Evolutionary conservation across 2,797 vertebrate species (phyloP).

Genomic region (Gymnodraco acuticeps): DNA sequence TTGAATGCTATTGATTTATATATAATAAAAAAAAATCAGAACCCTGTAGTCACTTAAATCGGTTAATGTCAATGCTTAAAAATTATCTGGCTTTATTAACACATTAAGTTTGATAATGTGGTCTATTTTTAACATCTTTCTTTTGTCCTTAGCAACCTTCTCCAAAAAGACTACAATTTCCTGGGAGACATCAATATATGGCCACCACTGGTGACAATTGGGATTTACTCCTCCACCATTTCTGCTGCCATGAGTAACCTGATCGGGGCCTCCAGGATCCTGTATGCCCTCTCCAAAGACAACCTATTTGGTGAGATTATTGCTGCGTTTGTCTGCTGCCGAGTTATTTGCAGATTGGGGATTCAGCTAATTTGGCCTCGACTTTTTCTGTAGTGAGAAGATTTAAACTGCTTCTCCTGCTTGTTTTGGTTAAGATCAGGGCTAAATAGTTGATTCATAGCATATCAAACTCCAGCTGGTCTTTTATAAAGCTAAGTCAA

Average conservation of each 20-base stretch:
- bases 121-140: background rate
- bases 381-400: slow-evolving; percentile 8
- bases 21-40: background rate
- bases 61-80: background rate
- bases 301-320: slow-evolving; percentile 85
- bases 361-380: background rate
- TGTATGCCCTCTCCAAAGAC: slow-evolving; percentile 88
- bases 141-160: slow-evolving; percentile 69
- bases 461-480: slow-evolving; percentile 51
- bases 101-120: background rate
- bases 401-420: slow-evolving; percentile 8
- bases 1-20: background rate
- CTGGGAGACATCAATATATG: slow-evolving; percentile 86
- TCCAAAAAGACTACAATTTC: slow-evolving; percentile 88
- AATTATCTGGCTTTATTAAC: background rate
- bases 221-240: slow-evolving; percentile 86
- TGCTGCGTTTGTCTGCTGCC: background rate
- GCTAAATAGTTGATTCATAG: slow-evolving; percentile 30
- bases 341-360: background rate
- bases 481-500: slow-evolving; percentile 44
- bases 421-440: slow-evolving; percentile 31
- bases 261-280: slow-evolving; percentile 88
- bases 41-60: background rate
- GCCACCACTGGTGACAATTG: slow-evolving; percentile 85
- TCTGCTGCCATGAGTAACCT: slow-evolving; percentile 91